Base-by-base conservation (phyloP, 2,113 vertebrate genomes). In the Tichodroma muraria region DNA sequence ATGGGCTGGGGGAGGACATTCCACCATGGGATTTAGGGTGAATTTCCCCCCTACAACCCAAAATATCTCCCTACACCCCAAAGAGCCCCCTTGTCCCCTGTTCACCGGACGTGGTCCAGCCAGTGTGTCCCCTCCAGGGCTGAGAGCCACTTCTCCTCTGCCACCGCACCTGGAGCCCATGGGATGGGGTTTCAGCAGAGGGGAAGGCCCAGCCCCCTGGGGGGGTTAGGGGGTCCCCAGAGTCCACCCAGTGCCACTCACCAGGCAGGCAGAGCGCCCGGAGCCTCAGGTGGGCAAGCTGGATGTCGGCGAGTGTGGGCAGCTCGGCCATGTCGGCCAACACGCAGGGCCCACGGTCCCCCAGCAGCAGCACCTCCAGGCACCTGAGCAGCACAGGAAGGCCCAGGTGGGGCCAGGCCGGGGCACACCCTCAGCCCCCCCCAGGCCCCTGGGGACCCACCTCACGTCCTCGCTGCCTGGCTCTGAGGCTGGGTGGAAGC, bases 81-180 rank as follows among this genome's bases (percentile, higher is more conserved):
- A n/a, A 31, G 27, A 60, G 5, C 31, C 31, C 35, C 56, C 7
- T 14, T 6, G 71, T 31, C 10, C 9, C 42, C 73, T 8, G 2
- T 91, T 92, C 98, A 99, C 99, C 99, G 98, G 65, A 97, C 97
- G 2, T 99, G 98, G 72, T 99, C 99, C 59, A 99, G 90, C 99
- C 99, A 99, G 64, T 90, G 98, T 3, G 98, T 99, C 50, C 97
- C 98, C 92, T 99, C 99, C 97, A 99, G 97, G 8, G 98, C 98
- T 1, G 99, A 99, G 30, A 99, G 97, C 99, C 99, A 99, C 84
- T 99, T 99, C 85, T 99, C 99, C 64, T 99, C 99, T 2, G 98
- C 97, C 21, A 97, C 96, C 5, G 98, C 94, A 0, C 92, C 94
- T 95, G 69, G 2, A 20, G 35, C 33, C 68, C 42, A 4, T 0